Conservation (phyloP, 2,797 vertebrate species). For the Scyliorhinus canicula region DNA sequence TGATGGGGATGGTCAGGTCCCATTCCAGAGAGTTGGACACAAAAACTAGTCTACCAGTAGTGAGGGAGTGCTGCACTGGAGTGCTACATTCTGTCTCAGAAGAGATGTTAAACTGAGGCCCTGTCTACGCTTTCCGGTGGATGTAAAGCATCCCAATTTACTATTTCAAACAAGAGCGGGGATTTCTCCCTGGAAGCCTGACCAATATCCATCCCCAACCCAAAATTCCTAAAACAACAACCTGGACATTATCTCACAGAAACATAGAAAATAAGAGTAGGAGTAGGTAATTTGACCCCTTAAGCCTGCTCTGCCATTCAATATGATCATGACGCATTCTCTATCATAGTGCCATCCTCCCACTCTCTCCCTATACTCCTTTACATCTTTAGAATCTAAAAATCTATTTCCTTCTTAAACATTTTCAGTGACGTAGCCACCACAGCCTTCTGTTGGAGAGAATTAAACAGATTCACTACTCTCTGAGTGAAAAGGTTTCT, state of each 20-base stretch:
- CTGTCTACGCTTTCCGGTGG: background rate
- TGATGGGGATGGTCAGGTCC: background rate
- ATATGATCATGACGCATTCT: too few relatives aligned
- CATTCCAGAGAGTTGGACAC: background rate
- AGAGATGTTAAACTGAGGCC: background rate
- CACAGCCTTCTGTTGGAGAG: too few relatives aligned
- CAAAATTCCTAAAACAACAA: background rate
- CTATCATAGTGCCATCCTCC: too few relatives aligned
- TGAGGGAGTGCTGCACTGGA: background rate
- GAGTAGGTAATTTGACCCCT: too few relatives aligned
- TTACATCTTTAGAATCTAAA: too few relatives aligned
- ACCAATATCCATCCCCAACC: background rate
- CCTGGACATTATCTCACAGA: background rate
- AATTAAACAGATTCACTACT: too few relatives aligned
- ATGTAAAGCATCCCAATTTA: background rate
- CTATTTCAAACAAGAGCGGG: background rate
- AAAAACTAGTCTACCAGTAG: background rate
- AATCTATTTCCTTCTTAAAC: too few relatives aligned
- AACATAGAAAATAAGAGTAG: background rate
- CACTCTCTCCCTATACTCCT: too few relatives aligned
- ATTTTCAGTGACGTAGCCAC: too few relatives aligned
- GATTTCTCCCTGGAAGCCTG: background rate
- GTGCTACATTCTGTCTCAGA: background rate
- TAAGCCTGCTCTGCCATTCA: too few relatives aligned
- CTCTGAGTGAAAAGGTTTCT: too few relatives aligned